Percentiles rank a stretch among this genome's conserved stretches.
Conservation (phyloP, 1,140 invertebrate genomes). For the Halictus rubicundus region DNA sequence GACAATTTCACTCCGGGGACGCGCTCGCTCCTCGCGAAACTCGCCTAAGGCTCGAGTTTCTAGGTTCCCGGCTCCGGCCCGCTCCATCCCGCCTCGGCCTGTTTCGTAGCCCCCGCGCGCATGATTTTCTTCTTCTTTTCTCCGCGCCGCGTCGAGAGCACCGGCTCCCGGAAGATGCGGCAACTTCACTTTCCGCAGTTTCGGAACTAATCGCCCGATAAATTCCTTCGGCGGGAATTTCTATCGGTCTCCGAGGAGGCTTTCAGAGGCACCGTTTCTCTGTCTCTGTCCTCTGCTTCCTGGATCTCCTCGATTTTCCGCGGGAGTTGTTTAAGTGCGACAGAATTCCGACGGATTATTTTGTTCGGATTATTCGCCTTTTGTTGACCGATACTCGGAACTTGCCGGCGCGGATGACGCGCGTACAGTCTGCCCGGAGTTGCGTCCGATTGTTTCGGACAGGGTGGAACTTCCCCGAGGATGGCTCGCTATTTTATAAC, state of each 20-base stretch:
- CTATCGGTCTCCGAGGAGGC: not conserved
- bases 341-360: too few species aligned
- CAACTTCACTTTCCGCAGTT: not conserved
- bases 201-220: constrained; percentile 17
- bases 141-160: too few species aligned
- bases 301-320: not conserved
- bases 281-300: too few species aligned
- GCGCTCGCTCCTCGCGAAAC: constrained; percentile 20
- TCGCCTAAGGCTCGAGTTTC: constrained; percentile 22
- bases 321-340: not conserved
- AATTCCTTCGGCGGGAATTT: constrained; percentile 19
- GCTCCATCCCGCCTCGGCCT: not conserved
- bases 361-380: too few species aligned
- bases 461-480: too few species aligned
- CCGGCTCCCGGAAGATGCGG: not conserved
- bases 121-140: not conserved
- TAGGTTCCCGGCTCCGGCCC: not conserved
- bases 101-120: too few species aligned
- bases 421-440: too few species aligned
- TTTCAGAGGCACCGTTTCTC: not conserved
- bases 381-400: too few species aligned
- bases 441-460: too few species aligned
- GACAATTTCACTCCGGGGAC: constrained; percentile 42
- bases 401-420: too few species aligned
- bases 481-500: too few species aligned